These are phyloP conservation scores for Lycaena phlaeas DNA, from an alignment of 2,888 invertebrate species.

Conservation along the genomic window DNA sequence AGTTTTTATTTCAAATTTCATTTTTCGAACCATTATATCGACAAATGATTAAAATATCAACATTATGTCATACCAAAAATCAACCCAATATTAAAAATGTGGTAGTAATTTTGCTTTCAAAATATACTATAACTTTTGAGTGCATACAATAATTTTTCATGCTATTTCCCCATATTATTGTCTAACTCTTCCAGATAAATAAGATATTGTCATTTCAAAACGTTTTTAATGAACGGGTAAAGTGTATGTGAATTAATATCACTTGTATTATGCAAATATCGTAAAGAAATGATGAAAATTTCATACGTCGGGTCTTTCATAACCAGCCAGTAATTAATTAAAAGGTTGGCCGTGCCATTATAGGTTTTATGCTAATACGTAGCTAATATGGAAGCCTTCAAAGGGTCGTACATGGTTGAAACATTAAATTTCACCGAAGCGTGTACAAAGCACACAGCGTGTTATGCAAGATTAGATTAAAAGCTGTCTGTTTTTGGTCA, in stretches of 20 bases:
- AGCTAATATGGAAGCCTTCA: conserved; percentile 57
- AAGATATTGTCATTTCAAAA: no score
- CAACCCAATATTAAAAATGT: no score
- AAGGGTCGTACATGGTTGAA: conserved; percentile 44
- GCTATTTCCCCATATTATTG: no score
- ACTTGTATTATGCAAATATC: conserved; percentile 37
- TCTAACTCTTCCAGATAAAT: no score
- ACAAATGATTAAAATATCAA: no score
- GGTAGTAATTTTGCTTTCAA: no score
- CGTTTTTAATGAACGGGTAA: no score
- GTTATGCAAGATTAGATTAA: conserved; percentile 40
- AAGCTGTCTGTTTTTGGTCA: conserved; percentile 10
- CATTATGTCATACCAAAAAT: no score
- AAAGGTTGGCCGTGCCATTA: conserved; percentile 57
- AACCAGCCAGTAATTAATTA: conserved; percentile 62
- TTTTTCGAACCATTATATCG: no score
- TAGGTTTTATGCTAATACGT: conserved; percentile 65
- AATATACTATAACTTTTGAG: no score
- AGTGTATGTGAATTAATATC: conserved; percentile 2
- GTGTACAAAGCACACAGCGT: conserved; percentile 33
- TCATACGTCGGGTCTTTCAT: conserved; percentile 33
- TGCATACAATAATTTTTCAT: no score
- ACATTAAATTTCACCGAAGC: conserved; percentile 53
- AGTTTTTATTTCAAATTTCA: no score
- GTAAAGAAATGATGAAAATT: conserved; percentile 30